phyloP scores from a whole-genome alignment of 2,888 invertebrate genomes.

The Xylota segnis region DNA sequence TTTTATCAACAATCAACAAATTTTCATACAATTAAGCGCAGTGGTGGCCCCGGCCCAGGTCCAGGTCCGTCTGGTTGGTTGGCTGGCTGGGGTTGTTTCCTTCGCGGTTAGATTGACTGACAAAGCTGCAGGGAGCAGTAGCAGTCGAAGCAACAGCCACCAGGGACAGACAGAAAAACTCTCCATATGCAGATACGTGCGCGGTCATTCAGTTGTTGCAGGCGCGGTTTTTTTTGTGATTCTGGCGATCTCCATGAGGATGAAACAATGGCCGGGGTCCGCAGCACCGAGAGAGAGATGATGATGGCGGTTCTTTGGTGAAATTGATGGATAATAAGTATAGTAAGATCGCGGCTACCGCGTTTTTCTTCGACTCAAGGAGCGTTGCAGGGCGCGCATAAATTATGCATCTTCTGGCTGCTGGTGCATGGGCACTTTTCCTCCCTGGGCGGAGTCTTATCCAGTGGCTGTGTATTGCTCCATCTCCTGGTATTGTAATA shows the following conservation, averaged over 20 bases:
- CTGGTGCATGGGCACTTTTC: constrained; percentile 40
- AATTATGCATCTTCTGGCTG: constrained; percentile 54
- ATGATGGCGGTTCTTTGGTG: constrained; percentile 73
- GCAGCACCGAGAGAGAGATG: constrained; percentile 17
- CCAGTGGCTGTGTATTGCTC: constrained; percentile 49
- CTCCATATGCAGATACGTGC: constrained; percentile 71
- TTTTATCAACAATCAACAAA: constrained; percentile 80
- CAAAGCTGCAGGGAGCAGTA: constrained; percentile 65
- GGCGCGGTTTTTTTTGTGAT: constrained; percentile 21
- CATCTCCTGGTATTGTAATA: constrained; percentile 66
- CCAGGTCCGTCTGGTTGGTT: constrained; percentile 64
- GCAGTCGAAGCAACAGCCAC: constrained; percentile 4
- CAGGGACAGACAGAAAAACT: constrained; percentile 67
- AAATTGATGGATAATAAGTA: constrained; percentile 76
- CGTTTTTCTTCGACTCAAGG: constrained; percentile 48
- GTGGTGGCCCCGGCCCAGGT: constrained; percentile 72
- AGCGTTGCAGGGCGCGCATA: constrained; percentile 65
- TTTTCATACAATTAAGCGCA: constrained; percentile 79
- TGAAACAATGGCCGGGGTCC: constrained; percentile 69
- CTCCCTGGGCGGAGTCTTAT: constrained; percentile 74
- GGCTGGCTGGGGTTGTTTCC: constrained; percentile 51
- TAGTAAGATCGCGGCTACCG: constrained; percentile 65
- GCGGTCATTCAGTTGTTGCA: constrained; percentile 58
- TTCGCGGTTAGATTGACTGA: constrained; percentile 72
- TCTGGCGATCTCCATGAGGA: constrained; percentile 44